Conservation (phyloP, 2,888 invertebrate species). For the Aporophyla nigra region DNA sequence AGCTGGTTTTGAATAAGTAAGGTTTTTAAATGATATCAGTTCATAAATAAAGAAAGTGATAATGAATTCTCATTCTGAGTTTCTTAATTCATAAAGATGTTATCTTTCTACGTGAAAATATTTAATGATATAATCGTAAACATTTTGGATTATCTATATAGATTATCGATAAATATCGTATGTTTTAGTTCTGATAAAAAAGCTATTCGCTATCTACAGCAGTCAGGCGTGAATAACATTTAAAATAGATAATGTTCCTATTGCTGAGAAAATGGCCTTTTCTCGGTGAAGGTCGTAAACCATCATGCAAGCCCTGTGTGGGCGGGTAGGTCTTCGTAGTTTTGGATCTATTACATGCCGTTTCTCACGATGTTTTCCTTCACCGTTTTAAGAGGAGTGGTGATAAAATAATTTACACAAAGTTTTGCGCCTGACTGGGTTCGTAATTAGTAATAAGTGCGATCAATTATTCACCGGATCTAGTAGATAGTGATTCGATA, state of each 20-base stretch:
- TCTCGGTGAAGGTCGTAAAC: too few relatives aligned
- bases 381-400: too few relatives aligned
- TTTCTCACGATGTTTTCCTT: too few relatives aligned
- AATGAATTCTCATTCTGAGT: conserved; percentile 1
- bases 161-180: not conserved
- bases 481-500: not conserved
- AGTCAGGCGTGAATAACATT: not conserved
- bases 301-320: too few relatives aligned
- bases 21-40: too few relatives aligned
- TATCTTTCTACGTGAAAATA: not conserved
- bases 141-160: too few relatives aligned
- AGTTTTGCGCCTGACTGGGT: too few relatives aligned
- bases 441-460: not conserved
- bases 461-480: not conserved
- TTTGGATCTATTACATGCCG: too few relatives aligned
- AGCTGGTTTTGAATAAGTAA: too few relatives aligned
- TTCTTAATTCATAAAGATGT: not conserved
- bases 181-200: not conserved
- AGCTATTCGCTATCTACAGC: not conserved
- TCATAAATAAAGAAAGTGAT: not conserved
- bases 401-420: too few relatives aligned
- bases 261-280: too few relatives aligned
- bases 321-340: too few relatives aligned
- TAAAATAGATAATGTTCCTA: not conserved
- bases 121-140: not conserved